These are phyloP conservation scores for Archilochus colubris DNA, from an alignment of 2,113 vertebrate genomes.

Conservation along the genomic window DNA sequence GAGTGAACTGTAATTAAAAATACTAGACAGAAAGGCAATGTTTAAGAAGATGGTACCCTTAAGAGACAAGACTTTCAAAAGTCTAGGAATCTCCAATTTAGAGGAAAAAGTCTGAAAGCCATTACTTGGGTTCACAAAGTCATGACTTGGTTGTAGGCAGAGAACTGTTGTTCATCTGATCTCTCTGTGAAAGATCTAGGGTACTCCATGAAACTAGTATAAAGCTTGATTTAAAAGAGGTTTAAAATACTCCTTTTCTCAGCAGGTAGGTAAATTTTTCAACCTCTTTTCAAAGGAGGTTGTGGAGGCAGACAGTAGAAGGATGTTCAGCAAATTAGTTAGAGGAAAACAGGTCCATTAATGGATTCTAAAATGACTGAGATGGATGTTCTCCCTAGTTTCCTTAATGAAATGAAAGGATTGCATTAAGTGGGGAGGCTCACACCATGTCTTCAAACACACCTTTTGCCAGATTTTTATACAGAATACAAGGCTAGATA, in stretches of 20 bases:
- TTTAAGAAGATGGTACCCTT: neutral
- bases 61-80: neutral
- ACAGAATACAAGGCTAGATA: neutral
- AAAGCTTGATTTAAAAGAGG: neutral
- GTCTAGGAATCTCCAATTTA: neutral
- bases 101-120: neutral
- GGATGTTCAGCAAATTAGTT: neutral
- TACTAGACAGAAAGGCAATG: neutral
- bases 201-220: neutral
- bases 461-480: neutral
- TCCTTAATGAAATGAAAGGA: neutral
- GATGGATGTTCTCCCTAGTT: neutral
- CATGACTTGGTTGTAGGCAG: neutral
- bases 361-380: neutral
- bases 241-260: neutral
- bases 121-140: neutral
- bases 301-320: neutral
- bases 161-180: neutral
- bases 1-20: neutral
- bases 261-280: neutral
- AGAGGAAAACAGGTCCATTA: neutral
- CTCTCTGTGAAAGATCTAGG: neutral
- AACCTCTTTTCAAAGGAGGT: neutral
- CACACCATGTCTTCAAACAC: neutral
- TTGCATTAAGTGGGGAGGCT: neutral